Base-by-base conservation (phyloP, 2,113 vertebrate genomes). In the Cyprinus carpio region DNA sequence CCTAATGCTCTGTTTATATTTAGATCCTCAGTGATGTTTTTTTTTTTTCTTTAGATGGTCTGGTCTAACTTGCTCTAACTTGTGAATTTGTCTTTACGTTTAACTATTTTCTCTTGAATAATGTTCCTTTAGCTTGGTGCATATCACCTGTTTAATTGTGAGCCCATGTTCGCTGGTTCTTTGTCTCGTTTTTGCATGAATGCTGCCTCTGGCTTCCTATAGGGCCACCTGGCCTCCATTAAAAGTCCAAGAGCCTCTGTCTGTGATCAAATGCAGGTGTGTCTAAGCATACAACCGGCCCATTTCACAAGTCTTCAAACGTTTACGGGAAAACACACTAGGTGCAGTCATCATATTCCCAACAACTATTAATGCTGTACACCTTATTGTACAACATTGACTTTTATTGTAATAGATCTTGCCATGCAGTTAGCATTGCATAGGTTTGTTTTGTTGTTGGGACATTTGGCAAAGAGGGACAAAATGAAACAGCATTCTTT, bases 261-360 rank as follows among this genome's bases (percentile, higher is more conserved):
- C 85, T 90, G 72, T 90, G 90, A 93, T 94, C 89, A 89, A 84
- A 91, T 83, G 90, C 90, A 94, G 90, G 90, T 92, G 91, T 88
- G 76, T 43, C 34, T 56, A 76, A 62, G 84, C 84, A 87, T 81
- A 89, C 88, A 74, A 69, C 27, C 54, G 20, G 16, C 9, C 37
- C 51, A 81, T 67, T 25, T 12, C 43, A 51, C 11, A 6, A 23
- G 64, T 81, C 62, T 58, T 71, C 23, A 65, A 86, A 51, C 76
- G 13, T 13, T 54, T 62, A 46, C n/a, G 46, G 46, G 72, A 40
- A 72, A 25, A 80, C 74, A 27, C 29, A 58, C 13, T 51, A 27
- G 37, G 69, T 29, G 12, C 54, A 23, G 51, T 62, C 75, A 49
- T 58, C 25, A 34, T 3, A 71, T 81, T 80, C 10, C 67, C 25